These are phyloP conservation scores for Polymixis lichenea DNA, from an alignment of 2,888 invertebrate species.

Conservation along the genomic window DNA sequence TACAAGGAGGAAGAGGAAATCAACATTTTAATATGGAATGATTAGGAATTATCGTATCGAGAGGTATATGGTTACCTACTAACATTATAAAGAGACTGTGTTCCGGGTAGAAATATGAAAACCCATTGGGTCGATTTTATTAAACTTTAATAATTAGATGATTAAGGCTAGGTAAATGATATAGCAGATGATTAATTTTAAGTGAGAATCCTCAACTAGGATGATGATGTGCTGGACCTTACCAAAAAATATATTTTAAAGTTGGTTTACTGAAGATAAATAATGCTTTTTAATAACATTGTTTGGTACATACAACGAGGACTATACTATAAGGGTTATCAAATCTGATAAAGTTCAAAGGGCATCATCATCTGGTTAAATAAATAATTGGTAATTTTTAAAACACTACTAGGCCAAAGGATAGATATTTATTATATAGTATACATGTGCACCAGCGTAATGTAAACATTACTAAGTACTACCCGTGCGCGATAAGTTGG, in stretches of 20 bases:
- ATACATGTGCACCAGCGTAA: not conserved
- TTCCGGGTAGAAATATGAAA: too few relatives aligned
- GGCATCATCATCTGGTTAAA: not conserved
- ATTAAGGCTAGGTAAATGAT: not conserved
- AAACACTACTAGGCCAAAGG: not conserved
- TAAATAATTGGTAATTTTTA: not conserved
- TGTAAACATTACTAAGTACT: slow-evolving; percentile 5
- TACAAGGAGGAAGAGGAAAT: slow-evolving; percentile 8
- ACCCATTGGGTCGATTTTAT: not conserved
- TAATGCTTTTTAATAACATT: not conserved
- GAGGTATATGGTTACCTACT: not conserved
- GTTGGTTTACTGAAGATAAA: not conserved
- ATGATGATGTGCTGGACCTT: not conserved
- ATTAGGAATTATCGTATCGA: not conserved
- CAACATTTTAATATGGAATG: not conserved
- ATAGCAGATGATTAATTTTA: not conserved
- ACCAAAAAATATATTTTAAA: not conserved
- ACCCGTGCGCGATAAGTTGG: too few relatives aligned
- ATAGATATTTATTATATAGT: too few relatives aligned
- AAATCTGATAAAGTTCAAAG: slow-evolving; percentile 29
- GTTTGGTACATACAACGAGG: not conserved
- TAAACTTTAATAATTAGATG: not conserved
- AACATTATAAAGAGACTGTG: too few relatives aligned
- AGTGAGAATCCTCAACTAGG: not conserved
- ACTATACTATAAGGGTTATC: not conserved